These are phyloP conservation scores for Characodon lateralis DNA, from an alignment of 2,797 vertebrate species.

Conservation along the genomic window DNA sequence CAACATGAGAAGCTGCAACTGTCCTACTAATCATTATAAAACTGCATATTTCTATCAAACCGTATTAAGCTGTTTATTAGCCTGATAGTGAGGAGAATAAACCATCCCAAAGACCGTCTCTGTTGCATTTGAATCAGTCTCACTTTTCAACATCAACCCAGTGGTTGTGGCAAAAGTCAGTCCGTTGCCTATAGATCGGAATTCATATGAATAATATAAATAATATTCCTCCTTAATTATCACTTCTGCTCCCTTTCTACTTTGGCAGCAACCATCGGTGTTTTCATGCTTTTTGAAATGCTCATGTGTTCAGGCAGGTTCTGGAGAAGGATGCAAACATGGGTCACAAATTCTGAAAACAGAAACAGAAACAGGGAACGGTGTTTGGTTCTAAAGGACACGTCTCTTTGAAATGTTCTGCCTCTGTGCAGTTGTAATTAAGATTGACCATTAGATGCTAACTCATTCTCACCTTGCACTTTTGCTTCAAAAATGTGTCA, in stretches of 20 bases:
- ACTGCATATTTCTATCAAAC: slow-evolving; percentile 30
- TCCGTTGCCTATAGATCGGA: not conserved
- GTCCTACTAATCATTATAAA: slow-evolving; percentile 10
- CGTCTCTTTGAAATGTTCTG: slow-evolving; percentile 16
- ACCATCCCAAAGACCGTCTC: slow-evolving; percentile 12
- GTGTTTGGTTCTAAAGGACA: not conserved
- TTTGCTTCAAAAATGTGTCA: slow-evolving; percentile 19
- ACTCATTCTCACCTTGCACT: slow-evolving; percentile 14
- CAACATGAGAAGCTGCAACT: slow-evolving; percentile 31
- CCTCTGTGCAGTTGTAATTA: slow-evolving; percentile 26
- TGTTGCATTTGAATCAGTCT: slow-evolving; percentile 58
- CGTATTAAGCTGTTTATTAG: slow-evolving; percentile 30
- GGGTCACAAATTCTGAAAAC: slow-evolving; percentile 34
- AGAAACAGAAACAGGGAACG: slow-evolving; percentile 4
- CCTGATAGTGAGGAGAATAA: not conserved
- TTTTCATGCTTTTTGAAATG: slow-evolving; percentile 54
- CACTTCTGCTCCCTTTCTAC: slow-evolving; percentile 49
- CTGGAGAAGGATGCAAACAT: slow-evolving; percentile 30
- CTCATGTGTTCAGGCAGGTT: slow-evolving; percentile 52
- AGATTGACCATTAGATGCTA: slow-evolving; percentile 15
- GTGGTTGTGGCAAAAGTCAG: slow-evolving; percentile 51
- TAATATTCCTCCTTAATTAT: slow-evolving; percentile 57
- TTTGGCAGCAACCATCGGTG: slow-evolving; percentile 33
- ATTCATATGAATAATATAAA: slow-evolving; percentile 21
- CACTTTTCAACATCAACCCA: slow-evolving; percentile 64